Evolutionary conservation across 2,797 vertebrate genomes (phyloP), one percentile per base, ranked within the genome.

Genomic region (Sparus aurata): DNA sequence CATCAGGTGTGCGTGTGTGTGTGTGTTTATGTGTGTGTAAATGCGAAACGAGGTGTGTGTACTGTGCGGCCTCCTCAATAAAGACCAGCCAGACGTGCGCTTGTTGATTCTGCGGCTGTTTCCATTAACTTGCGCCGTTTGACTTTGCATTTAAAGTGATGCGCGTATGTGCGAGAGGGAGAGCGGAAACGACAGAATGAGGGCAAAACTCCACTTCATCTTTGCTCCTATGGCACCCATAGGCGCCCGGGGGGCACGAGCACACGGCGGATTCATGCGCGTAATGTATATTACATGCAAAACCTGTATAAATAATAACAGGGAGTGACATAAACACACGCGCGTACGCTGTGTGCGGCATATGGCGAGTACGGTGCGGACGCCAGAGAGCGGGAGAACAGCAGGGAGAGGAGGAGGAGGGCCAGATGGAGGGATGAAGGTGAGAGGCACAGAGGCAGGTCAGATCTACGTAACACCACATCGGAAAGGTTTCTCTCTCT

Each of bases 391-490:
- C 27, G 13, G 43, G 55, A 34, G 69, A 75, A 20, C 25, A 61
- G 54, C n/a, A 25, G 58, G 23, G 46, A 12, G 73, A 68, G 25
- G 59, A 69, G 22, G 47, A 34, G 60, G 65, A n/a, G 55, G 50
- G 63, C 18, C 84, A 86, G 77, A 77, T 88, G 85, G 83, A 85
- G 53, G 55, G 68, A 49, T 49, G 70, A 64, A 72, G 70, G 82
- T 85, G 52, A 71, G 43, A 69, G 65, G 60, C 3, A 15, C 23
- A 79, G 63, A 75, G 57, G 61, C 25, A 12, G 69, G 27, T 80
- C 78, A 60, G 49, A 54, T 55, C 25, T 74, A 43, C 30, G 12
- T 50, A 61, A 55, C 75, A 53, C 50, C 30, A 23, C 16, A 17
- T 58, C 22, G 38, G 49, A 15, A 60, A n/a, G 8, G 5, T n/a